phyloP scores from a whole-genome alignment of 2,888 invertebrate species.

The Mallateleia sp. region DNA sequence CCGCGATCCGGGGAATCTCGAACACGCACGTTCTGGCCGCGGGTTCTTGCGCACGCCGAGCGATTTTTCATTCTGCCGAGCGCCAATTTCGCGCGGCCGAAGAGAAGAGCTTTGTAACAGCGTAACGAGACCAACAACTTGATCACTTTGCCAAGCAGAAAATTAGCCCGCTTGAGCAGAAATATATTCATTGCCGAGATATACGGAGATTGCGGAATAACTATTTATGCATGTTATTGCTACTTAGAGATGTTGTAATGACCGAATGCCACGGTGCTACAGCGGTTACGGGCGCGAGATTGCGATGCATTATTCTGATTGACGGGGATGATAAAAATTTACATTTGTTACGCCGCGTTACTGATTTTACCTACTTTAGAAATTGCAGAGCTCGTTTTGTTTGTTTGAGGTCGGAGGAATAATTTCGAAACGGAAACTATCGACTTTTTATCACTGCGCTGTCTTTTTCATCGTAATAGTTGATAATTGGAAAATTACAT shows the following conservation, averaged over 20 bases:
- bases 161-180: slow-evolving; percentile 67
- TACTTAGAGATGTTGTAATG: slow-evolving; percentile 67
- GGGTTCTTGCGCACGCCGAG: slow-evolving; percentile 81
- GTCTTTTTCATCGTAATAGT: no score
- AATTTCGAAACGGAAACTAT: background rate
- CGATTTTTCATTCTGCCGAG: slow-evolving; percentile 65
- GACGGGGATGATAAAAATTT: slow-evolving; percentile 67
- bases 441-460: background rate
- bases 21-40: slow-evolving; percentile 85
- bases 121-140: slow-evolving; percentile 75
- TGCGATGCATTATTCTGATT: slow-evolving; percentile 66
- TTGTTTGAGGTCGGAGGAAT: slow-evolving; percentile 16
- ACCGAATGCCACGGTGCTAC: slow-evolving; percentile 21
- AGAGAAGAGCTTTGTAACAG: slow-evolving; percentile 52
- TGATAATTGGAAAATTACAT: no score
- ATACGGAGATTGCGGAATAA: slow-evolving; percentile 48
- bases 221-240: slow-evolving; percentile 68
- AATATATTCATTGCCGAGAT: slow-evolving; percentile 53
- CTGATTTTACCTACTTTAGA: slow-evolving; percentile 49
- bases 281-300: slow-evolving; percentile 57
- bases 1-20: slow-evolving; percentile 80
- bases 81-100: slow-evolving; percentile 55
- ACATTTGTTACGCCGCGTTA: slow-evolving; percentile 61
- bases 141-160: slow-evolving; percentile 72
- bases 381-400: slow-evolving; percentile 58